Evolutionary conservation across 64 coral and sea anemone genomes (phyloP).

Genomic region (Catalaphyllia jardinei): DNA sequence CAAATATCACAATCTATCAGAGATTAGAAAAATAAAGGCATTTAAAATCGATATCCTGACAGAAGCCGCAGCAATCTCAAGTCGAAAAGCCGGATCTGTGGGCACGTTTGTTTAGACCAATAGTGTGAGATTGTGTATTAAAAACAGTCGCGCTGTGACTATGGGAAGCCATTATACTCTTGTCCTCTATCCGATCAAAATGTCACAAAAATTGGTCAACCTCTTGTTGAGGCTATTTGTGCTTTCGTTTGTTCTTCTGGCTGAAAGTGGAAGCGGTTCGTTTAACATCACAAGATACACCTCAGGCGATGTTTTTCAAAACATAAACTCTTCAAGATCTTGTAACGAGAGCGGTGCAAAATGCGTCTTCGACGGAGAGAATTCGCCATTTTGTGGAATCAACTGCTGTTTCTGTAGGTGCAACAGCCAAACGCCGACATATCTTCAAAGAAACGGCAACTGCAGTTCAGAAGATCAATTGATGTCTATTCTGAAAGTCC

Average conservation of each 20-base stretch:
- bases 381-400: conserved; percentile 14
- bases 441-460: conserved; percentile 14
- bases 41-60: background rate
- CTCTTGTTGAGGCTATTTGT: background rate
- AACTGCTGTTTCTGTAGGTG: conserved; percentile 35
- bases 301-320: conserved; percentile 16
- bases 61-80: background rate
- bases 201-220: conserved; percentile 15
- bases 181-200: background rate
- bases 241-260: background rate
- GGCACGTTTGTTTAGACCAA: conserved; percentile 6
- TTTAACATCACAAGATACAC: conserved; percentile 33
- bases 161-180: background rate
- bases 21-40: background rate
- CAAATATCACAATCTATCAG: background rate
- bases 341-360: conserved; percentile 21
- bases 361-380: conserved; percentile 18
- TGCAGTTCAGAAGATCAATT: conserved; percentile 25
- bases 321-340: conserved; percentile 18
- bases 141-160: background rate
- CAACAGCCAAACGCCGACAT: background rate
- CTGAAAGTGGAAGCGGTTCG: background rate
- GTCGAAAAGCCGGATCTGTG: conserved; percentile 1
- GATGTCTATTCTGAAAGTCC: conserved; percentile 22
- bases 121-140: background rate